Conservation (phyloP, 2,113 vertebrate genomes). For the Corapipo altera region DNA sequence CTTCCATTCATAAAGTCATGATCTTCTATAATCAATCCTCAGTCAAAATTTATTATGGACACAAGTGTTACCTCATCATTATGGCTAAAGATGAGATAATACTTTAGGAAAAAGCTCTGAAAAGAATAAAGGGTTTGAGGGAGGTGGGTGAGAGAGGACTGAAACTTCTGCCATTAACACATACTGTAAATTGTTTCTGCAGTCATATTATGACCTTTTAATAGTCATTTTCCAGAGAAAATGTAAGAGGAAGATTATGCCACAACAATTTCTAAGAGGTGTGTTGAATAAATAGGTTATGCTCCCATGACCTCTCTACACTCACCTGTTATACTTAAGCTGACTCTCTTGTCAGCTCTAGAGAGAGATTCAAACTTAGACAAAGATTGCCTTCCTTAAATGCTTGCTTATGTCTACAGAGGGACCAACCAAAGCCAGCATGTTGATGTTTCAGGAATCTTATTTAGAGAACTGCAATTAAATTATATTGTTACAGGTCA, state of each 20-base stretch:
- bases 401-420: background rate
- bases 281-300: background rate
- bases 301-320: background rate
- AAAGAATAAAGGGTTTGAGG: background rate
- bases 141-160: accelerated
- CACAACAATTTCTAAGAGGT: background rate
- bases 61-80: background rate
- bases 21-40: background rate
- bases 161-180: background rate
- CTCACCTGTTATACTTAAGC: background rate
- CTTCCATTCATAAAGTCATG: background rate
- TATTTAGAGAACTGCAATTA: background rate
- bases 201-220: background rate
- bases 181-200: background rate
- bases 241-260: background rate
- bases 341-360: background rate
- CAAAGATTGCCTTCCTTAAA: background rate
- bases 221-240: background rate
- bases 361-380: background rate
- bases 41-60: background rate
- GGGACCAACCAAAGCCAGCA: accelerated
- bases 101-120: background rate
- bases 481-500: background rate
- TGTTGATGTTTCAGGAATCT: background rate
- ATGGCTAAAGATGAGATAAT: background rate